phyloP scores from a whole-genome alignment of 2,888 invertebrate genomes.

The Chrysodeixis includens region DNA sequence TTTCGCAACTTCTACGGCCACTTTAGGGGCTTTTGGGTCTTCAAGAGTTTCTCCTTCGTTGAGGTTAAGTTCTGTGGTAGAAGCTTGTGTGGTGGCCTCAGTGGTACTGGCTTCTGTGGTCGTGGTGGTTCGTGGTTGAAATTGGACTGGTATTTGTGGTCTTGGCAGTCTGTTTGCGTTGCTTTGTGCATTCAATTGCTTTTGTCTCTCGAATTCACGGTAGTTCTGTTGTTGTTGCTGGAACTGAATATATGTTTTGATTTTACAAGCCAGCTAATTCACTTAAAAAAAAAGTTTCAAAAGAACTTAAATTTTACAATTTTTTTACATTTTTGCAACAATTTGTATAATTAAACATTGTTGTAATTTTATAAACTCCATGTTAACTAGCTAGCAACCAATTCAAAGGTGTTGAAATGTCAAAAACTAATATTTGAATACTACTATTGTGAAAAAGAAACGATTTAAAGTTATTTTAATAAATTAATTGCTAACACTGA shows the following conservation, averaged over 20 bases:
- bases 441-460: too few relatives aligned
- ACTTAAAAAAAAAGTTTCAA: too few relatives aligned
- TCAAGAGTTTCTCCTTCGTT: slow-evolving; percentile 76
- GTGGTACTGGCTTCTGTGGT: slow-evolving; percentile 67
- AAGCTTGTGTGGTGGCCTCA: slow-evolving; percentile 65
- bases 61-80: slow-evolving; percentile 72
- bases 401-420: too few relatives aligned
- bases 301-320: too few relatives aligned
- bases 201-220: slow-evolving; percentile 77
- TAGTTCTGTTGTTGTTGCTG: slow-evolving; percentile 79
- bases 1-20: slow-evolving; percentile 80
- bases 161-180: slow-evolving; percentile 65
- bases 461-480: too few relatives aligned
- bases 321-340: too few relatives aligned
- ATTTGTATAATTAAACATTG: too few relatives aligned
- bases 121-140: slow-evolving; percentile 67
- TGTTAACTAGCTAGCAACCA: too few relatives aligned
- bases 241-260: slow-evolving; percentile 67
- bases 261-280: too few relatives aligned
- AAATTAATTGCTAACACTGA: too few relatives aligned
- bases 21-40: slow-evolving; percentile 66
- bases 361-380: too few relatives aligned
- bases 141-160: slow-evolving; percentile 74
- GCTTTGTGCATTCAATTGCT: slow-evolving; percentile 69
- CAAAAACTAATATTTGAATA: too few relatives aligned